These are phyloP conservation scores for Drosophila bifasciata DNA, from an alignment of 1,140 invertebrate species.

Conservation along the genomic window DNA sequence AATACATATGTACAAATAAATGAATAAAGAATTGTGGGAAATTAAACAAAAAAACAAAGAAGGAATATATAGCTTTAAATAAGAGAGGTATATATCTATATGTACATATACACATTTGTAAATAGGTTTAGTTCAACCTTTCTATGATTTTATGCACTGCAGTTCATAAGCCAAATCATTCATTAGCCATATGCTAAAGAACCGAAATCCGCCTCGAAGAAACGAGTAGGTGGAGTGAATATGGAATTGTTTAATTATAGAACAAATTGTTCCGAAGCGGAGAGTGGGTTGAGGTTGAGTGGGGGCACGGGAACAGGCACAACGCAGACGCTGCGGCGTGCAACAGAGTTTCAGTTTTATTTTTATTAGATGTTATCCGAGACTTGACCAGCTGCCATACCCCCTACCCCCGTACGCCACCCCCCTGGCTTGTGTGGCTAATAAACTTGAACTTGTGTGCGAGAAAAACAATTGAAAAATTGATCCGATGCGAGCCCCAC, in stretches of 20 bases:
- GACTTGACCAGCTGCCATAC: conserved; percentile 52
- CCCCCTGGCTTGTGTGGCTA: conserved; percentile 57
- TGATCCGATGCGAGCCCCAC: conserved; percentile 3
- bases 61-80: neutral
- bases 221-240: conserved; percentile 36
- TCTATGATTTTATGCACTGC: conserved; percentile 17
- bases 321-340: conserved; percentile 6
- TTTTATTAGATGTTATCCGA: conserved; percentile 74
- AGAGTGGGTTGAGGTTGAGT: conserved; percentile 1
- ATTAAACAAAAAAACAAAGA: conserved; percentile 44
- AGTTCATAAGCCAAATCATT: conserved; percentile 32
- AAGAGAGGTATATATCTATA: too few relatives aligned
- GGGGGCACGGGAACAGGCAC: conserved; percentile 3
- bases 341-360: conserved; percentile 45
- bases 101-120: too few relatives aligned
- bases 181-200: conserved; percentile 72
- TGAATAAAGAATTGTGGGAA: conserved; percentile 63
- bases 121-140: too few relatives aligned
- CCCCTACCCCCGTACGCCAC: neutral
- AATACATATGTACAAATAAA: conserved; percentile 39
- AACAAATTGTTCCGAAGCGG: conserved; percentile 19
- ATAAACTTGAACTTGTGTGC: conserved; percentile 74
- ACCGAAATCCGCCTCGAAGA: conserved; percentile 56
- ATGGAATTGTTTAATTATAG: conserved; percentile 72
- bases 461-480: conserved; percentile 54